phyloP scores from a whole-genome alignment of 2,113 vertebrate species.

The Lophochroa leadbeateri region DNA sequence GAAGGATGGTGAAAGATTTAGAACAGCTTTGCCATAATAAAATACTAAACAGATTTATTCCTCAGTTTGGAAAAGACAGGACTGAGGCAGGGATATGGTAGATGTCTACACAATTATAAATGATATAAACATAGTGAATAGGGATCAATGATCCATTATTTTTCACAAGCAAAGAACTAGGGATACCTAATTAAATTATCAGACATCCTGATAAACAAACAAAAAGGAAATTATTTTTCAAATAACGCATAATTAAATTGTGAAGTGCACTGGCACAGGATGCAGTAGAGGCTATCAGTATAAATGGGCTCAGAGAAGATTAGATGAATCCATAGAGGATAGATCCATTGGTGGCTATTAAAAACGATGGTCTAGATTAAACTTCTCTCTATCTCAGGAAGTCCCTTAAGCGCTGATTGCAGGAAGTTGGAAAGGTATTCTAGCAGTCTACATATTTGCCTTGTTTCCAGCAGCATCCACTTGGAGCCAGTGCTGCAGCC shows the following conservation, averaged over 20 bases:
- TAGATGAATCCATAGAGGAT: slow-evolving; percentile 41
- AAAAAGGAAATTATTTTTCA: slow-evolving; percentile 61
- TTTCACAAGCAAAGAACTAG: slow-evolving; percentile 18
- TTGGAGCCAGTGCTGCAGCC: neutral
- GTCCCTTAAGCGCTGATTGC: neutral
- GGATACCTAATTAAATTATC: slow-evolving; percentile 19
- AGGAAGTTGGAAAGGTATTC: neutral
- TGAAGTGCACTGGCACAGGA: slow-evolving; percentile 38
- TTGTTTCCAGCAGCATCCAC: neutral
- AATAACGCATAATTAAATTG: slow-evolving; percentile 55
- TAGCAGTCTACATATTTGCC: neutral
- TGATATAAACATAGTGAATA: neutral
- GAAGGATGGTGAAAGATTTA: neutral
- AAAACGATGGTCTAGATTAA: neutral
- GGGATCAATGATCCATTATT: slow-evolving; percentile 4
- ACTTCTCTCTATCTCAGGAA: slow-evolving; percentile 6
- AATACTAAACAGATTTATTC: neutral
- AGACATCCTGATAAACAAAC: slow-evolving; percentile 58
- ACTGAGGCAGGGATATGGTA: neutral
- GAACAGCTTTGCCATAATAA: neutral
- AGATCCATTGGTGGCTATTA: slow-evolving; percentile 10
- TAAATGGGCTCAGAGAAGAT: slow-evolving; percentile 39
- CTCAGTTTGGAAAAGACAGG: neutral
- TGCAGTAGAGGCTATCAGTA: slow-evolving; percentile 9
- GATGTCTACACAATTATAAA: neutral